A percentile compares a stretch with the other conserved stretches of the same genome.
phyloP scores from a whole-genome alignment of 2,113 vertebrate genomes.

The Onychostruthus taczanowskii region DNA sequence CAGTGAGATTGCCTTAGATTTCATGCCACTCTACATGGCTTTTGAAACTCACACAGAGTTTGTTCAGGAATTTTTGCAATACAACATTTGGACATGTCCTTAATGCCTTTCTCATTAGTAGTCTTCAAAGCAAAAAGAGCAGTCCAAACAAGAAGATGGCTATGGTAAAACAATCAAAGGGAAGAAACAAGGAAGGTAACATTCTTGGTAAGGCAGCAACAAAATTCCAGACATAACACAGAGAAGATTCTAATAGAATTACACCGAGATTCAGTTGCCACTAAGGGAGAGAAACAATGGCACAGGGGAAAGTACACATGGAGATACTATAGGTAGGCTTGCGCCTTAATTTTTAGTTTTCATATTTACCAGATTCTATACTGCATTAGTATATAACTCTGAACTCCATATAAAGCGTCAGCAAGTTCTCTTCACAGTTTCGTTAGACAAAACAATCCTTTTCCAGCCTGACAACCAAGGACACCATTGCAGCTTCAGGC shows the following conservation, averaged over 20 bases:
- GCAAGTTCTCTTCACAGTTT: not conserved
- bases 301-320: not conserved
- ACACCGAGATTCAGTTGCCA: not conserved
- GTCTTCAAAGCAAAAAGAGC: not conserved
- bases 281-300: not conserved
- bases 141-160: not conserved
- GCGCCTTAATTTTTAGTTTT: not conserved
- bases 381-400: not conserved
- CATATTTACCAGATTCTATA: not conserved
- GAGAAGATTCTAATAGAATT: not conserved
- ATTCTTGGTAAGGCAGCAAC: not conserved
- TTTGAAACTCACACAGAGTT: not conserved
- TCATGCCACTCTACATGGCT: not conserved
- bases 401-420: not conserved
- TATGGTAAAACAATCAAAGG: not conserved
- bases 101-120: not conserved
- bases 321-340: not conserved
- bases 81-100: not conserved
- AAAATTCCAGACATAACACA: not conserved
- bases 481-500: not conserved
- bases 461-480: not conserved
- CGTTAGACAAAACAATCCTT: not conserved
- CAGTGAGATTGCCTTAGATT: not conserved
- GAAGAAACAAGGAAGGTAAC: not conserved
- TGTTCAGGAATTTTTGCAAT: not conserved